Conservation (phyloP, 2,797 vertebrate genomes). For the Ambastaia sidthimunki region DNA sequence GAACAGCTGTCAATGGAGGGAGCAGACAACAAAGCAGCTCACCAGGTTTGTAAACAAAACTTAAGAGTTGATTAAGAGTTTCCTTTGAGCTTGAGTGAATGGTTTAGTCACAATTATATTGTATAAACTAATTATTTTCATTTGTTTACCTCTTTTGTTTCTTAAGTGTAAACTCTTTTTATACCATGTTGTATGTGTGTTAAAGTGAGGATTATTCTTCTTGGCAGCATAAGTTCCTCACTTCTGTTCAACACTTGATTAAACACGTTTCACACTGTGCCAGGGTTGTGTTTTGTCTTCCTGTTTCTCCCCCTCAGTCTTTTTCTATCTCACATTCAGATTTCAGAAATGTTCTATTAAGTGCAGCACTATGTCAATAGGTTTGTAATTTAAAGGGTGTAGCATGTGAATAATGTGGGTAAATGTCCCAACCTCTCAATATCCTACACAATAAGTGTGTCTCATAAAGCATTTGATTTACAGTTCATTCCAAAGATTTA, state of each 20-base stretch:
- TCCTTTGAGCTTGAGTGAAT: not conserved
- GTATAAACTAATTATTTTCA: not conserved
- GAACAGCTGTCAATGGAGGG: not conserved
- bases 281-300: not conserved
- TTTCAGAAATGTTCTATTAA: not conserved
- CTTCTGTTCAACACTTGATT: constrained; percentile 25
- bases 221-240: not conserved
- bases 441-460: not conserved
- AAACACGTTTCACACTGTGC: not conserved
- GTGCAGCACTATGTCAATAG: not conserved
- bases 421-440: not conserved
- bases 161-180: not conserved
- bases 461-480: not conserved
- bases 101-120: not conserved
- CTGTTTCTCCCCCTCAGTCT: not conserved
- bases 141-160: not conserved
- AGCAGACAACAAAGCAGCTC: not conserved
- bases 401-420: not conserved
- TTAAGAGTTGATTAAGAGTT: not conserved
- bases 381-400: not conserved
- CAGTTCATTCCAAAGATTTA: not conserved
- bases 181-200: constrained; percentile 35
- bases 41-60: not conserved
- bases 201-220: constrained; percentile 45
- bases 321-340: not conserved